phyloP scores from a whole-genome alignment of 1,140 invertebrate genomes.

The Dolichoris vasculosae region DNA sequence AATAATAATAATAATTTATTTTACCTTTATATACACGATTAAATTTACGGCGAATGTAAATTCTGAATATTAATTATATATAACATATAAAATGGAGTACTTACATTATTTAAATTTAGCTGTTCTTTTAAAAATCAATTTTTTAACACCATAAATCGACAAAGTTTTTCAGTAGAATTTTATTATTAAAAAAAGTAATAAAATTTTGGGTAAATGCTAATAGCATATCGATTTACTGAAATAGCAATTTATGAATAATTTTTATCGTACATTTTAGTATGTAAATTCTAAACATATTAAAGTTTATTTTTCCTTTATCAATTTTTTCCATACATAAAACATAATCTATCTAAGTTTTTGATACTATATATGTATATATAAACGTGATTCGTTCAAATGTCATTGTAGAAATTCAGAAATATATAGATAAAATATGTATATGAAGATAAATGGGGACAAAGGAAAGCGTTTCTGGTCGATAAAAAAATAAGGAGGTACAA shows the following conservation, averaged over 20 bases:
- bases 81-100: too few species aligned
- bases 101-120: too few species aligned
- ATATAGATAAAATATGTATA: background rate
- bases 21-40: too few species aligned
- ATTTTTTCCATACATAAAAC: background rate
- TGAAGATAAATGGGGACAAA: background rate
- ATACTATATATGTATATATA: background rate
- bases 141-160: too few species aligned
- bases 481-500: background rate
- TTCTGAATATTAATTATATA: too few species aligned
- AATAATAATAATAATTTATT: too few species aligned
- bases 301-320: background rate
- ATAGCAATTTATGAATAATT: background rate
- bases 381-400: background rate
- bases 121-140: too few species aligned
- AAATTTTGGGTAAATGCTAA: too few species aligned
- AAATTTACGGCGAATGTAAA: too few species aligned
- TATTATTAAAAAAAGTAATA: too few species aligned
- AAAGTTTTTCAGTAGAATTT: too few species aligned
- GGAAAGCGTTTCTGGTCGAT: background rate
- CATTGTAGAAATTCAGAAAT: background rate
- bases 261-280: background rate
- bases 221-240: background rate
- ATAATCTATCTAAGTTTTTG: background rate
- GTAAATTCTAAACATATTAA: background rate